phyloP scores from a whole-genome alignment of 2,113 vertebrate species.

The Cephalopholis sonnerati region DNA sequence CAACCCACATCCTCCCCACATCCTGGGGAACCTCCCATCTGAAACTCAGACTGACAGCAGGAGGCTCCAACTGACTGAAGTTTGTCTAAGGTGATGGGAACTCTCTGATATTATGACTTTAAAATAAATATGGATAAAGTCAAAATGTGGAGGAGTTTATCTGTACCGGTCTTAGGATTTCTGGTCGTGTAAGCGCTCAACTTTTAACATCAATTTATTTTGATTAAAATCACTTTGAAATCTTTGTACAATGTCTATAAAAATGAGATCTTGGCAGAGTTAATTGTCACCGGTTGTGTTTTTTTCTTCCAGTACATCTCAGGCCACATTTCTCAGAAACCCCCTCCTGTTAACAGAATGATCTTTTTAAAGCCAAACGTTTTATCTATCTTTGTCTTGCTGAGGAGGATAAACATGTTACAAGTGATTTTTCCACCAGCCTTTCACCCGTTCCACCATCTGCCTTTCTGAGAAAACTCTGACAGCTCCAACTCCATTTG shows the following conservation, averaged over 20 bases:
- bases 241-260: not conserved
- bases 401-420: conserved; percentile 18
- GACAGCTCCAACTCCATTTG: not conserved
- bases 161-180: not conserved
- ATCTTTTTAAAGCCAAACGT: conserved; percentile 4
- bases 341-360: not conserved
- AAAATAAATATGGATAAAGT: conserved; percentile 11
- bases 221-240: not conserved
- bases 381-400: conserved; percentile 3
- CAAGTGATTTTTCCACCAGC: conserved; percentile 21
- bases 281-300: not conserved
- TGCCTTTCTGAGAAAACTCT: conserved; percentile 27
- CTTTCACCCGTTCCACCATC: not conserved
- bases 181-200: not conserved
- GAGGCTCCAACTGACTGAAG: conserved; percentile 51
- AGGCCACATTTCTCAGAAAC: not conserved
- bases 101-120: conserved; percentile 36
- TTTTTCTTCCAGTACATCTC: not conserved
- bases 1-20: conserved; percentile 78
- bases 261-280: not conserved
- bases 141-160: not conserved
- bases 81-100: conserved; percentile 63
- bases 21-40: conserved; percentile 78
- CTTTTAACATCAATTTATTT: not conserved
- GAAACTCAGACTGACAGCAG: conserved; percentile 65